These are phyloP conservation scores for Ochotona curzoniae DNA, from an alignment of 2,113 vertebrate genomes.

Conservation along the genomic window DNA sequence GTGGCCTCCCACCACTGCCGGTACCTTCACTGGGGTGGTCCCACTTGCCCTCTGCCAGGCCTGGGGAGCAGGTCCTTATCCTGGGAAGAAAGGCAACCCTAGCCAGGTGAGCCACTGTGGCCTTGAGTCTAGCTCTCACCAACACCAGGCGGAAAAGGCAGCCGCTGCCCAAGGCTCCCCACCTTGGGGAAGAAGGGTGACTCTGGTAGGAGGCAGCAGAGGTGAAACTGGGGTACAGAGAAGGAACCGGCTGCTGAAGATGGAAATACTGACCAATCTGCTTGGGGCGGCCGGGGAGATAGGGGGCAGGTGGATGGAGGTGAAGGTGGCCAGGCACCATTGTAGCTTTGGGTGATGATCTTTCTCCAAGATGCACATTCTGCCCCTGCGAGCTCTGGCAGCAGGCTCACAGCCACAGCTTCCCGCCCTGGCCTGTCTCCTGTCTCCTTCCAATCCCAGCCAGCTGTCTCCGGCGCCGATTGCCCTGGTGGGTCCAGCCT, in stretches of 20 bases:
- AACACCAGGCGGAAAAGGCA: neutral
- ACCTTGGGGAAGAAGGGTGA: too few relatives aligned
- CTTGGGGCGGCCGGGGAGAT: neutral
- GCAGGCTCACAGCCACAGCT: neutral
- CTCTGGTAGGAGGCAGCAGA: neutral
- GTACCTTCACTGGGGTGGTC: slow-evolving; percentile 63
- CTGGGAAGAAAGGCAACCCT: neutral
- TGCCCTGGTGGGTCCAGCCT: neutral
- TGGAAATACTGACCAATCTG: neutral
- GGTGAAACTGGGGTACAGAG: neutral
- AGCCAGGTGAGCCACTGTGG: neutral
- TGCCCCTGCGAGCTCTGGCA: neutral
- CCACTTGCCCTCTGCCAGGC: slow-evolving; percentile 17
- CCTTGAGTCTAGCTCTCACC: neutral
- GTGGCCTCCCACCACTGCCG: slow-evolving; percentile 57
- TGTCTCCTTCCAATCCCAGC: neutral
- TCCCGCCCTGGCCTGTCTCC: neutral
- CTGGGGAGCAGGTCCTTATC: neutral
- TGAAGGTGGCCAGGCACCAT: neutral
- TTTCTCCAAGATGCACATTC: neutral
- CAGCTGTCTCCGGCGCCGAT: neutral
- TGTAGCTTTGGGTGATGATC: neutral
- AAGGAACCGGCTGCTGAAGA: fast-evolving
- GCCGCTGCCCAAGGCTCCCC: neutral
- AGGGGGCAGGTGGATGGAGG: neutral